Percentiles rank a stretch among this genome's conserved stretches.
These are phyloP conservation scores for Hippocampus comes DNA, from an alignment of 2,113 vertebrate species.

Conservation along the genomic window DNA sequence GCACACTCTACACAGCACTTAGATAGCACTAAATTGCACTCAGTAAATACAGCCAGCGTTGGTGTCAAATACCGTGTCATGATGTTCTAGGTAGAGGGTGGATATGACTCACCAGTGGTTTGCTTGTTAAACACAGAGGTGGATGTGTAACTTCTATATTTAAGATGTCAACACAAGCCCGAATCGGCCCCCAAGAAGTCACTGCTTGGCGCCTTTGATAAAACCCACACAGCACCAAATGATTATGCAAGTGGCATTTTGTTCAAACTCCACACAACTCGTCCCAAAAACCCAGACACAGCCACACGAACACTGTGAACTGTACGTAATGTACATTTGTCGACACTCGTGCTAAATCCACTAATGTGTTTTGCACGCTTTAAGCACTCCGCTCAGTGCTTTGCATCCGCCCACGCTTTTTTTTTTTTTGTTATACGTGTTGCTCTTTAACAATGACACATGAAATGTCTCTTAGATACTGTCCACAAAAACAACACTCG, in stretches of 20 bases:
- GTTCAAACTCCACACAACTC: not conserved
- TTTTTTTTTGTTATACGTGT: not conserved
- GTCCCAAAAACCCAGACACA: not conserved
- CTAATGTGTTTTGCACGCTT: constrained; percentile 17
- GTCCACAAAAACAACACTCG: constrained; percentile 8
- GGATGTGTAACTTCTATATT: not conserved
- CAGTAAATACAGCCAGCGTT: not conserved
- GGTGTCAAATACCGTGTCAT: not conserved
- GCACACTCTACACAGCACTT: not conserved
- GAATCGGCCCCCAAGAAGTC: not conserved
- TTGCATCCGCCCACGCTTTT: not conserved
- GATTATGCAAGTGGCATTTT: constrained; percentile 1
- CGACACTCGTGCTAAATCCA: constrained; percentile 12
- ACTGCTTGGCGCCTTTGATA: not conserved
- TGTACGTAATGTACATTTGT: constrained; percentile 9
- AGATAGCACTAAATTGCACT: not conserved
- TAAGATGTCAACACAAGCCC: not conserved
- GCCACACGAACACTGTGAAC: not conserved
- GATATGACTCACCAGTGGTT: constrained; percentile 1
- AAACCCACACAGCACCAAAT: not conserved
- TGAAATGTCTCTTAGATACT: not conserved
- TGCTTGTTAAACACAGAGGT: not conserved
- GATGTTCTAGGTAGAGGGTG: not conserved
- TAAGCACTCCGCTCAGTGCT: not conserved
- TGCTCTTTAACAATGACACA: not conserved